Base-by-base conservation (phyloP, 2,888 invertebrate species). In the Vanessa cardui region DNA sequence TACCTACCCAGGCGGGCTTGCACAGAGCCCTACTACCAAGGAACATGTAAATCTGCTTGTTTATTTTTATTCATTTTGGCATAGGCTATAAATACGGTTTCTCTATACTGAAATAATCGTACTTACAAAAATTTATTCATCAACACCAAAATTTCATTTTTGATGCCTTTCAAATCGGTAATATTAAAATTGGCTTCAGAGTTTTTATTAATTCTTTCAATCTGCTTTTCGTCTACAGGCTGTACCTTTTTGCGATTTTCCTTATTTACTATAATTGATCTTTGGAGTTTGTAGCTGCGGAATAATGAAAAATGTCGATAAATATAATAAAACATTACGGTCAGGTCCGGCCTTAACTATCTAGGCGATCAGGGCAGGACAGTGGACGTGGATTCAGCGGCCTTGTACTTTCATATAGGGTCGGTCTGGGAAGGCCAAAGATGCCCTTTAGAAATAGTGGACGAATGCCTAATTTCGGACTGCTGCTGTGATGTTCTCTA, bases 61-160 rank as follows among this genome's bases (percentile, higher is more conserved):
- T 26, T 26, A 26, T 26, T 26, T 26, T 5, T 26, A 26, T 26
- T 26, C 26, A 3, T 2, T 5, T 26, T 26, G 26, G 26, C 3
- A 47, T 15, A 15, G 6, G n/a, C 6, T 46, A 46, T 15, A 46
- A n/a, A 18, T 9, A 5, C 49, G 18, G 26, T 47, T 47, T 15
- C 6, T 50, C 15, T 31, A 39, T 9, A 58, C 8, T n/a, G 20
- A 3, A 7, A 44, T 21, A 45, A 47, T 6, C 9, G 31, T 58
- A 78, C 82, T 82, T 76, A 84, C 84, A 76, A 70, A 63, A 83
- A 82, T 62, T 83, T 83, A 65, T 84, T 84, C 16, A 79, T 77
- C n/a, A 75, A 73, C 64, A 72, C 77, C 62, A 76, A 66, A 3
- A 82, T 75, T 56, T 76, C 72, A 8, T 66, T 64, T 60, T 77